Percentiles rank a stretch among this genome's conserved stretches.
phyloP scores from a whole-genome alignment of 1,140 invertebrate species.

The Cotesia vestalis region DNA sequence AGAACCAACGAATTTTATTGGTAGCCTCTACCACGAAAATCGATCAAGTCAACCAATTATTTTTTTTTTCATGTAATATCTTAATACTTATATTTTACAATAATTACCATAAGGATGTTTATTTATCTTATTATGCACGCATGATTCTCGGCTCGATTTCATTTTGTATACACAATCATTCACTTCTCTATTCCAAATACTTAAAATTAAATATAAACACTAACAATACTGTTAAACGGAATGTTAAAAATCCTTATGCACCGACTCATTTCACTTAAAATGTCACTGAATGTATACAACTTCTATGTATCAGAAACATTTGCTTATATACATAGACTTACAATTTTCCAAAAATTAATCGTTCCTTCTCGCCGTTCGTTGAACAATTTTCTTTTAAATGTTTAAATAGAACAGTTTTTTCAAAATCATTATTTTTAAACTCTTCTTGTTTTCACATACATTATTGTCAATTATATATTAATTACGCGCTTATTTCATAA shows the following conservation, averaged over 20 bases:
- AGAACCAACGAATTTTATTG: no score
- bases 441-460: not conserved
- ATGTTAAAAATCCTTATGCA: conserved; percentile 32
- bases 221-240: conserved; percentile 13
- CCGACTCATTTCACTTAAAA: conserved; percentile 3
- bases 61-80: no score
- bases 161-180: not conserved
- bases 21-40: no score
- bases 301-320: conserved; percentile 2
- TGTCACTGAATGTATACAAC: conserved; percentile 32
- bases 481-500: not conserved
- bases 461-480: not conserved
- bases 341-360: conserved; percentile 13
- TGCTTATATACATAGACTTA: conserved; percentile 8
- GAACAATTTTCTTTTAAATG: not conserved
- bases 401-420: not conserved
- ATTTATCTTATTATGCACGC: not conserved
- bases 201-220: conserved; percentile 5
- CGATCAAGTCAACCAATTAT: no score
- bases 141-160: conserved; percentile 23
- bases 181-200: not conserved
- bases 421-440: not conserved
- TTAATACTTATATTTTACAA: no score
- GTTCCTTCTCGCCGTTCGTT: not conserved
- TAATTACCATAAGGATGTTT: not conserved